Percentiles rank a stretch among this genome's conserved stretches.
Evolutionary conservation across 2,113 vertebrate genomes (phyloP).

Genomic region (Brienomyrus brachyistius): DNA sequence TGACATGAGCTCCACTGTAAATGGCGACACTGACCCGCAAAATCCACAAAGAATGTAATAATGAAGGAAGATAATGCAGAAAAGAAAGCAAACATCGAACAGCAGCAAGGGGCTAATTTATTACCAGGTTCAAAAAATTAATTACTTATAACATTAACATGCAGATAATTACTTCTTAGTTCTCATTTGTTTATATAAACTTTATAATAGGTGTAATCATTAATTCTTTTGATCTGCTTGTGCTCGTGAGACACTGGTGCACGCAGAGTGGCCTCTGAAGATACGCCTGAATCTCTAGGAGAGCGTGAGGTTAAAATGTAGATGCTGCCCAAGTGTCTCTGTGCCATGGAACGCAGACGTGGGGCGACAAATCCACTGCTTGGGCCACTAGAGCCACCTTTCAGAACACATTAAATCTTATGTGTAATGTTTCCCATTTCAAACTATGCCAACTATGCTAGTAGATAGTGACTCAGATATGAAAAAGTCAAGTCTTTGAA

Average conservation of each 20-base stretch:
- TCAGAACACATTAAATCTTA: neutral
- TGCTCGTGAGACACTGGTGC: neutral
- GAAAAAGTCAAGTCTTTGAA: constrained; percentile 8
- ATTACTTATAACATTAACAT: neutral
- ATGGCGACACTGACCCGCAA: neutral
- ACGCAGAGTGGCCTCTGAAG: neutral
- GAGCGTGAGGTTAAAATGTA: neutral
- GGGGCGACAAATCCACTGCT: neutral
- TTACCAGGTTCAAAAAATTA: neutral
- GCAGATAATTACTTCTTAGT: neutral
- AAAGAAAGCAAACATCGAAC: neutral
- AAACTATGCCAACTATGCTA: neutral
- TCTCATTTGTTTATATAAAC: neutral
- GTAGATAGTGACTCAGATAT: neutral
- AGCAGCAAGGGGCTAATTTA: neutral
- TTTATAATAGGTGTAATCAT: neutral
- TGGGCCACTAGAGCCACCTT: neutral
- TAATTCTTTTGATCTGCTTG: neutral
- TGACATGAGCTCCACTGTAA: neutral
- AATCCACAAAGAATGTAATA: neutral
- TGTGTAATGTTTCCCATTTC: neutral
- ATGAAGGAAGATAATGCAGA: neutral
- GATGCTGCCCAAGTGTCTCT: neutral
- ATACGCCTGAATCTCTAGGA: neutral
- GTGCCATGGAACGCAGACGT: neutral